Evolutionary conservation across 2,113 vertebrate species (phyloP).

Genomic region (Zosterops japonicus): DNA sequence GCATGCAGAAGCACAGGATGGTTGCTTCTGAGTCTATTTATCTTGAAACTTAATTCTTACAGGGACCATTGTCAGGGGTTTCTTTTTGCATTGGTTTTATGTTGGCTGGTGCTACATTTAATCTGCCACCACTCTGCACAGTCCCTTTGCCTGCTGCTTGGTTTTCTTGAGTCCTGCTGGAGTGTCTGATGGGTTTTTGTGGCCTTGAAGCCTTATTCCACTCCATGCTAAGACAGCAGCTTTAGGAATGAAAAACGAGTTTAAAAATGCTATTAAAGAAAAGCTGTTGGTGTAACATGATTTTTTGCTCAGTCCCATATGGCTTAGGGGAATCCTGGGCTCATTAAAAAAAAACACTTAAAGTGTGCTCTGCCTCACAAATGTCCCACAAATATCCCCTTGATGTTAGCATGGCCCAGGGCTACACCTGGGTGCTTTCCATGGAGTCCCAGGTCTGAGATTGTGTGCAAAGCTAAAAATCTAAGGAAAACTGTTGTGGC

Average conservation of each 20-base stretch:
- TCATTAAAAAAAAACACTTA: neutral
- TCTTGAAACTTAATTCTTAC: neutral
- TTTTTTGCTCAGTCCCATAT: neutral
- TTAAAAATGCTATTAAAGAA: neutral
- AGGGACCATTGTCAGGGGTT: neutral
- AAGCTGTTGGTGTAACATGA: neutral
- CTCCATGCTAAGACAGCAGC: neutral
- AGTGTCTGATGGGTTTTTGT: neutral
- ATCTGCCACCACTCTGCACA: neutral
- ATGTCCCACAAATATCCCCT: neutral
- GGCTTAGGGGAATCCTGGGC: neutral
- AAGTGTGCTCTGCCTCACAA: neutral
- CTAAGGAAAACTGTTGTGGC: neutral
- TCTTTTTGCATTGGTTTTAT: neutral
- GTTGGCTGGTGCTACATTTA: neutral
- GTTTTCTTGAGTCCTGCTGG: neutral
- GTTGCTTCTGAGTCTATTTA: neutral
- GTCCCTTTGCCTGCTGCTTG: neutral
- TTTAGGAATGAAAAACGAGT: neutral
- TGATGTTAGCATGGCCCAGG: neutral
- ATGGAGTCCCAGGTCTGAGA: neutral
- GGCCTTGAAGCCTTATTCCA: neutral
- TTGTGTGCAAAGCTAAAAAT: neutral
- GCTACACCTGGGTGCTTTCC: neutral
- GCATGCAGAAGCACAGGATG: neutral